Conservation (phyloP, 1,140 invertebrate genomes). For the Bathynomus jamesi region DNA sequence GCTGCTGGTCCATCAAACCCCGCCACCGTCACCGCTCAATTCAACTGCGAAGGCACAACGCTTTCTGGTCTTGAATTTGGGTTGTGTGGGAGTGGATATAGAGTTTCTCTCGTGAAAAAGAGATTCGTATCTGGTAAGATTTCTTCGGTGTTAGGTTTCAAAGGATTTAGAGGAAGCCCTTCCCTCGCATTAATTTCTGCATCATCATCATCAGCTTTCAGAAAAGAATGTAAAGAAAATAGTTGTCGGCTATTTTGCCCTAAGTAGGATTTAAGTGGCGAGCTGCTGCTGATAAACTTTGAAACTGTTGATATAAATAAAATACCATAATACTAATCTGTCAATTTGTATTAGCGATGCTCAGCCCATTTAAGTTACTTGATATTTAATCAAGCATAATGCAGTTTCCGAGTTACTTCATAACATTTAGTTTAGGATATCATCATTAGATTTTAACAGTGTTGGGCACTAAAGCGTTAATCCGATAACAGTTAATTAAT, state of each 20-base stretch:
- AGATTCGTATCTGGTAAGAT: conserved; percentile 81
- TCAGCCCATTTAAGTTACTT: no score
- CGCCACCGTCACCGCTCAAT: conserved; percentile 77
- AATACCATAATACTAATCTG: not conserved
- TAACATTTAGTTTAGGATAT: no score
- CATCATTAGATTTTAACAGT: no score
- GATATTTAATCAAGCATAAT: no score
- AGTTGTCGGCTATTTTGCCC: no score
- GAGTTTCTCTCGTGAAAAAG: conserved; percentile 85
- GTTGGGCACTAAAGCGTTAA: no score
- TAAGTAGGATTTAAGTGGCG: no score
- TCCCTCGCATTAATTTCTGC: not conserved
- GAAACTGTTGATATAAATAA: not conserved
- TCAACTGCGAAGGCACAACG: conserved; percentile 82
- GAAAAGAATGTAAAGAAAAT: no score
- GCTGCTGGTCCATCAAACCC: conserved; percentile 69
- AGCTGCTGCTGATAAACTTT: no score
- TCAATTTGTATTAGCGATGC: no score
- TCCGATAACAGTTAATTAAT: no score
- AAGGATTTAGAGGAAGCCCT: not conserved
- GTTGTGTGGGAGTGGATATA: conserved; percentile 75
- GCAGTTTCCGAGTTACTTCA: no score
- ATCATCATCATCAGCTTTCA: not conserved
- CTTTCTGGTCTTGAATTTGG: conserved; percentile 90
- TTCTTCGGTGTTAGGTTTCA: conserved; percentile 38